Percentiles rank a stretch among this genome's conserved stretches.
Evolutionary conservation across 2,888 invertebrate genomes (phyloP).

Genomic region (Ectemnius cavifrons): DNA sequence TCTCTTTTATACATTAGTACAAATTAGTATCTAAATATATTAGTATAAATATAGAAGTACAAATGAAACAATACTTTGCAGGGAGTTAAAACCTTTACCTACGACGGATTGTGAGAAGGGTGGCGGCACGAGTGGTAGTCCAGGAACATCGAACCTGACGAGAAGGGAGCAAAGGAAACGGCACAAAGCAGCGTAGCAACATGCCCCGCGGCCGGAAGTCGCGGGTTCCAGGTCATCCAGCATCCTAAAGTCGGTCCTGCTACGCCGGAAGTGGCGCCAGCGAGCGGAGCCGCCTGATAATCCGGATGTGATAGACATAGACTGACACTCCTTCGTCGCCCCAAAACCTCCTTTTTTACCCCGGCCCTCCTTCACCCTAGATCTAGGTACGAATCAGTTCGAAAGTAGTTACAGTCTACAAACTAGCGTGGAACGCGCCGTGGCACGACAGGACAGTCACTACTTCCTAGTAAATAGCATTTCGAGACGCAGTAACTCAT

Average conservation of each 20-base stretch:
- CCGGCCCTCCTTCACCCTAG: constrained; percentile 24
- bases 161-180: constrained; percentile 83
- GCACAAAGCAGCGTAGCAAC: constrained; percentile 84
- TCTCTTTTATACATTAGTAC: too few species aligned
- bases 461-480: not conserved
- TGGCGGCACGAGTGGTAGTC: constrained; percentile 50
- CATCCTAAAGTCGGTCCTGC: constrained; percentile 72
- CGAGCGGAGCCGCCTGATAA: constrained; percentile 70
- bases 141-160: constrained; percentile 51
- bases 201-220: constrained; percentile 74
- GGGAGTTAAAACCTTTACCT: constrained; percentile 84
- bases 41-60: not conserved
- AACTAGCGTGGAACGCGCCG: constrained; percentile 16
- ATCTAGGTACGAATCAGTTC: constrained; percentile 6
- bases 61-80: constrained; percentile 56
- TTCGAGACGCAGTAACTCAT: not conserved
- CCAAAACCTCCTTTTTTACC: constrained; percentile 1
- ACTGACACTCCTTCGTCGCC: constrained; percentile 52
- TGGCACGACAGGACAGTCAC: too few species aligned
- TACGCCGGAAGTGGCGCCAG: constrained; percentile 70
- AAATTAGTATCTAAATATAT: not conserved
- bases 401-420: constrained; percentile 26
- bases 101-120: constrained; percentile 78
- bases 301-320: constrained; percentile 60
- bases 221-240: constrained; percentile 72